Percentiles rank a stretch among this genome's conserved stretches.
These are phyloP conservation scores for Macrosiphum euphorbiae DNA, from an alignment of 2,888 invertebrate species.

Conservation along the genomic window DNA sequence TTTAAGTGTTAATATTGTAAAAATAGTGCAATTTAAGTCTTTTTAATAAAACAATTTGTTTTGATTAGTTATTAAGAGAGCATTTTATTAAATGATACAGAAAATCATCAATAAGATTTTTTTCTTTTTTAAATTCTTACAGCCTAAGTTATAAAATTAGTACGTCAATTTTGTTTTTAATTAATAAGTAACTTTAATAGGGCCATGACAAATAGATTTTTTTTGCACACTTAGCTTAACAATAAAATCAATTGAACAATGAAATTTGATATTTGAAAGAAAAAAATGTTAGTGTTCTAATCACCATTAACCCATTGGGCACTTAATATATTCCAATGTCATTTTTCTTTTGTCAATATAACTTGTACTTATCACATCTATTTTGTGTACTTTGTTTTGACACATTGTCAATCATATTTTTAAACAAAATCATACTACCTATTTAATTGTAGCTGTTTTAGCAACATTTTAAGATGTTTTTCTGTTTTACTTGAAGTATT, in stretches of 20 bases:
- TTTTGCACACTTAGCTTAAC: constrained; percentile 62
- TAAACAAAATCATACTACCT: constrained; percentile 58
- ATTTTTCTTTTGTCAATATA: constrained; percentile 56
- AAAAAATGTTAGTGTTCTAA: constrained; percentile 51
- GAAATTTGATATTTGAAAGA: constrained; percentile 56
- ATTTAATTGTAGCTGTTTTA: constrained; percentile 57
- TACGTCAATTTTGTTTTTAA: constrained; percentile 62
- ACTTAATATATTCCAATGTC: constrained; percentile 60
- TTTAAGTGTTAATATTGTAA: constrained; percentile 64
- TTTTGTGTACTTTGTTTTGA: constrained; percentile 59
- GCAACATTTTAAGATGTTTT: constrained; percentile 62
- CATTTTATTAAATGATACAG: constrained; percentile 63
- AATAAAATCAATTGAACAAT: constrained; percentile 60
- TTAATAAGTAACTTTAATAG: constrained; percentile 47
- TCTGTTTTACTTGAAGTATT: constrained; percentile 59
- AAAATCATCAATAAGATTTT: constrained; percentile 54
- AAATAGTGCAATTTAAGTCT: constrained; percentile 65
- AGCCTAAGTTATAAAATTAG: constrained; percentile 58
- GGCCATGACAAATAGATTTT: constrained; percentile 60
- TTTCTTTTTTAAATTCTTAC: constrained; percentile 61
- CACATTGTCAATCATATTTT: constrained; percentile 57
- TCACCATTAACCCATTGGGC: constrained; percentile 55
- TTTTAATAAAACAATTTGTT: constrained; percentile 65
- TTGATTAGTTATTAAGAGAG: constrained; percentile 64
- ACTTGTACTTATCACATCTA: constrained; percentile 58